These are phyloP conservation scores for Brachionichthys hirsutus DNA, from an alignment of 2,113 vertebrate genomes.

Conservation along the genomic window DNA sequence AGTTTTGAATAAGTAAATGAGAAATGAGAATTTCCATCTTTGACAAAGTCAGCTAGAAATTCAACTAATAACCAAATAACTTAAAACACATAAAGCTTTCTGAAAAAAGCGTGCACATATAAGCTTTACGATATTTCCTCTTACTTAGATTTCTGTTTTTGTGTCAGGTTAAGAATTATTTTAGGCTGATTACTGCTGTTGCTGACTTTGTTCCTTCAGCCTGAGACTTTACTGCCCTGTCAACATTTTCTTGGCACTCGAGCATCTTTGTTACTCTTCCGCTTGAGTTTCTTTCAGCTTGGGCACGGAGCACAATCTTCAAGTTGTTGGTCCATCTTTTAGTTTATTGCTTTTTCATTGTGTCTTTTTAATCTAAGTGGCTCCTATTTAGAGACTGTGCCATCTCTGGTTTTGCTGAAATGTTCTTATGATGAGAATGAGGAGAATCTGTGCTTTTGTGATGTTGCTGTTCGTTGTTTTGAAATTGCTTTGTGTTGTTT, in stretches of 20 bases:
- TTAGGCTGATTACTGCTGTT: conserved; percentile 33
- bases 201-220: conserved; percentile 34
- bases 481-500: no score
- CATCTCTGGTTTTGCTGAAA: conserved; percentile 21
- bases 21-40: no score
- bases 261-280: conserved; percentile 25
- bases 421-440: conserved; percentile 17
- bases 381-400: conserved; percentile 5
- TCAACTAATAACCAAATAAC: no score
- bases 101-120: no score
- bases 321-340: conserved; percentile 17
- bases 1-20: no score
- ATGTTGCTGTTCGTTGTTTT: conserved; percentile 27
- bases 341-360: conserved; percentile 18
- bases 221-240: conserved; percentile 41
- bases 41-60: no score
- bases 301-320: conserved; percentile 11
- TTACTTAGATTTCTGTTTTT: conserved; percentile 1
- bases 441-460: conserved; percentile 17
- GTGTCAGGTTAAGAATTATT: conserved; percentile 37
- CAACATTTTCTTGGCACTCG: conserved; percentile 36
- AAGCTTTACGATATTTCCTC: no score
- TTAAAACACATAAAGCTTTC: no score
- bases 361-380: conserved; percentile 17
- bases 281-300: conserved; percentile 24